phyloP scores from a whole-genome alignment of 2,888 invertebrate genomes.

The Cetonia aurata region DNA sequence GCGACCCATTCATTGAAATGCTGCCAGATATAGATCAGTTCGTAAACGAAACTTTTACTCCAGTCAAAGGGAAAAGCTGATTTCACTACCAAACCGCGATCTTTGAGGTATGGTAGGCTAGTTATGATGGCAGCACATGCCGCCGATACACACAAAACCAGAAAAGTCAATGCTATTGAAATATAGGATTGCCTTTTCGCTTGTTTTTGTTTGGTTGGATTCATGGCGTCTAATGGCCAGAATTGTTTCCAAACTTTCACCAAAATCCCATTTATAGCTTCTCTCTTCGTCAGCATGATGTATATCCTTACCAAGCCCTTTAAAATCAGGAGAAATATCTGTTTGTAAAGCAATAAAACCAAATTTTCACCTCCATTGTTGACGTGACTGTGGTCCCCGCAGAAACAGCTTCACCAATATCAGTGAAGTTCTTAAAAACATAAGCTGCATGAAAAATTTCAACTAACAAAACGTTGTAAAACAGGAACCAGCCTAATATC shows the following conservation, averaged over 20 bases:
- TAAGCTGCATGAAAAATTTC: constrained; percentile 39
- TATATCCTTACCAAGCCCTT: constrained; percentile 42
- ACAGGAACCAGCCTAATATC: constrained; percentile 30
- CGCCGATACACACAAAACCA: constrained; percentile 5
- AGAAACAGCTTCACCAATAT: constrained; percentile 26
- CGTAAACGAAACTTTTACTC: constrained; percentile 46
- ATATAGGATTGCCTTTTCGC: constrained; percentile 2
- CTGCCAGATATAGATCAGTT: constrained; percentile 49
- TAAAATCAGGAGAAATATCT: neutral
- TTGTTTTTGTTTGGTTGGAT: neutral
- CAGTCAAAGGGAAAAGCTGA: constrained; percentile 49
- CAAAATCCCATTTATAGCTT: constrained; percentile 33
- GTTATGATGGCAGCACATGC: constrained; percentile 32
- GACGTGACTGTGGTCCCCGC: constrained; percentile 39
- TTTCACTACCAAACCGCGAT: constrained; percentile 42
- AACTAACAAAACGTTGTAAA: constrained; percentile 31
- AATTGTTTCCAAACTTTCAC: constrained; percentile 41
- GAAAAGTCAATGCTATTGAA: neutral
- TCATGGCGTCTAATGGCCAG: constrained; percentile 37
- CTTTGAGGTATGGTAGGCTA: constrained; percentile 33
- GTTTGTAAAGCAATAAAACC: neutral
- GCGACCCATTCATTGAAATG: constrained; percentile 44
- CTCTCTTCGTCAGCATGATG: constrained; percentile 34
- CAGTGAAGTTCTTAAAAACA: constrained; percentile 30
- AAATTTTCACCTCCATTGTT: constrained; percentile 39